phyloP scores from a whole-genome alignment of 2,888 invertebrate genomes.

The Clistopyga incitator region DNA sequence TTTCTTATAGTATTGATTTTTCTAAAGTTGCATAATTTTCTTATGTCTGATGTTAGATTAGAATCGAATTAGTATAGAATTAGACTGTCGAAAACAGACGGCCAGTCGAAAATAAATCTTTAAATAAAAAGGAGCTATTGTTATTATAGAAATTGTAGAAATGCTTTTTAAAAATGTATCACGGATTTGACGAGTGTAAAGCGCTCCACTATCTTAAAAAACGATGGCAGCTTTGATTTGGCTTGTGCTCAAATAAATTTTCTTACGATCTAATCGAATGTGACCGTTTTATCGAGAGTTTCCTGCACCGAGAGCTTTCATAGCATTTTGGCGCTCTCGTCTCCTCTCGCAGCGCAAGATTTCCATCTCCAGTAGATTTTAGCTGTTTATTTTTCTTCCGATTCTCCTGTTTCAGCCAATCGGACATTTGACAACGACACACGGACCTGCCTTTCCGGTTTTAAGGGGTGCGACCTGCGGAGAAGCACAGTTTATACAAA shows the following conservation, averaged over 20 bases:
- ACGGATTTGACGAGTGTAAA: too few species aligned
- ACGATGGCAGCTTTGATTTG: slow-evolving; percentile 27
- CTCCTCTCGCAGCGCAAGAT: neutral
- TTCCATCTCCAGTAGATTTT: neutral
- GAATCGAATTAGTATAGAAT: too few species aligned
- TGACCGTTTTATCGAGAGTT: neutral
- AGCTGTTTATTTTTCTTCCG: slow-evolving; percentile 2
- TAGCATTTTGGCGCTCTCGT: neutral
- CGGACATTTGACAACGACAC: slow-evolving; percentile 87
- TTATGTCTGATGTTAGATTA: too few species aligned
- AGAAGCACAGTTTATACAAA: slow-evolving; percentile 28
- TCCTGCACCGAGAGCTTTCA: neutral
- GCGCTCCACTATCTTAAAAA: neutral
- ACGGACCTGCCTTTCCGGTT: slow-evolving; percentile 95
- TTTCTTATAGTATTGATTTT: too few species aligned
- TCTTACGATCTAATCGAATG: neutral
- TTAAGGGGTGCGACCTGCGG: slow-evolving; percentile 90
- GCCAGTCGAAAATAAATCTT: too few species aligned
- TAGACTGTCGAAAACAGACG: too few species aligned
- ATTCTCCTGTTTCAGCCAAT: slow-evolving; percentile 64
- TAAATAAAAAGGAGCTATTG: too few species aligned
- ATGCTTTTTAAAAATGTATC: too few species aligned
- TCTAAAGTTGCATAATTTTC: too few species aligned
- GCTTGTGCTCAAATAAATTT: slow-evolving; percentile 18
- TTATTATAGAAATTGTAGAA: too few species aligned